A percentile compares a stretch with the other conserved stretches of the same genome.
Conservation (phyloP, 1,140 invertebrate genomes). For the Rhopalosiphum padi region DNA sequence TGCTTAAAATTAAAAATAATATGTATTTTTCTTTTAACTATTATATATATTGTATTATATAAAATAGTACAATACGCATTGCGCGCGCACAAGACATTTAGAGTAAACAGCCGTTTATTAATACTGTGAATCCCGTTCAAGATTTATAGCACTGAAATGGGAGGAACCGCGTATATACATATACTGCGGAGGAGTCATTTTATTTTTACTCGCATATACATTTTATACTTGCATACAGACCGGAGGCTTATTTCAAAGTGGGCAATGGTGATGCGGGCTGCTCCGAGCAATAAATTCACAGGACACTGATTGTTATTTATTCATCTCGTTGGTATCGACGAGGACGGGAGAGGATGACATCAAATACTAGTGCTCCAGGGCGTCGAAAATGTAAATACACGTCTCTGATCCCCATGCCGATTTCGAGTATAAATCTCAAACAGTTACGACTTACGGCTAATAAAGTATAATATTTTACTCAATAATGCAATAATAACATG, state of each 20-base stretch:
- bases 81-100: not conserved
- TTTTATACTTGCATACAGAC: not conserved
- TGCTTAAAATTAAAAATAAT: constrained; percentile 10
- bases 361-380: not conserved
- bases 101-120: not conserved
- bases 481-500: not conserved
- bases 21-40: not conserved
- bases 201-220: constrained; percentile 24
- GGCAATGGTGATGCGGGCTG: constrained; percentile 22
- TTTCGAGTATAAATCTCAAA: not conserved
- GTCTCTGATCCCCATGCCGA: not conserved
- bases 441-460: not conserved
- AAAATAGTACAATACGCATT: not conserved
- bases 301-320: constrained; percentile 29
- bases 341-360: not conserved
- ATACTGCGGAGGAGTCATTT: not conserved
- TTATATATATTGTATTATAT: constrained; percentile 3
- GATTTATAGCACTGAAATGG: constrained; percentile 16
- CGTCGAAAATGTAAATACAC: constrained; percentile 12
- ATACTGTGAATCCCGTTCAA: not conserved
- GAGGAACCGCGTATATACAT: not conserved
- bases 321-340: not conserved
- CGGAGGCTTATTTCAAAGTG: constrained; percentile 29
- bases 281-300: constrained; percentile 7
- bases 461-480: not conserved